Percentiles rank a stretch among this genome's conserved stretches.
These are phyloP conservation scores for Campylomormyrus numenius DNA, from an alignment of 2,113 vertebrate genomes.

Conservation along the genomic window DNA sequence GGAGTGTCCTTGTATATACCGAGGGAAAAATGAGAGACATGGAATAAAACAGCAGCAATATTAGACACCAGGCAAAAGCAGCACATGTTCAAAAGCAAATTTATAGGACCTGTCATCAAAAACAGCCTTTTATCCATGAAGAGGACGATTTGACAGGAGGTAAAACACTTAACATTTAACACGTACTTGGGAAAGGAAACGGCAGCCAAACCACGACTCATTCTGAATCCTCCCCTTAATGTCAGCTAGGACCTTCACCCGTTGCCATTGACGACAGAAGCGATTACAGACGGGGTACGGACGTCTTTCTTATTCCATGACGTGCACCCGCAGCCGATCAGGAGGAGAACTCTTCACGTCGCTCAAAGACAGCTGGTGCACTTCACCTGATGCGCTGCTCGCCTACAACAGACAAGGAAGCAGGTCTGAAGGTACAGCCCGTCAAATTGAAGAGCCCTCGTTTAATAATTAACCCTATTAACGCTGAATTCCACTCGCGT, in stretches of 20 bases:
- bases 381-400: background rate
- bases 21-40: background rate
- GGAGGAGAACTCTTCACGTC: conserved; percentile 31
- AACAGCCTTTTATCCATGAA: background rate
- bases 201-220: background rate
- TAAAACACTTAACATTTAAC: background rate
- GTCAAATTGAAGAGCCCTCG: background rate
- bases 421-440: background rate
- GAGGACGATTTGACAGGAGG: background rate
- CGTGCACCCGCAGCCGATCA: conserved; percentile 38
- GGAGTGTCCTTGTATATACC: too few species aligned
- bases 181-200: background rate
- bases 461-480: conserved; percentile 8
- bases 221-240: background rate
- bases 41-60: background rate
- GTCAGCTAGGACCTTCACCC: background rate
- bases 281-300: background rate
- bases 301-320: conserved; percentile 23
- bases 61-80: background rate
- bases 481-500: background rate
- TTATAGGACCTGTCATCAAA: background rate
- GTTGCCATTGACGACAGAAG: background rate
- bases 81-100: background rate
- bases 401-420: background rate
- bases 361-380: background rate